These are phyloP conservation scores for Melanotaenia duboulayi DNA, from an alignment of 2,113 vertebrate species.

Conservation along the genomic window DNA sequence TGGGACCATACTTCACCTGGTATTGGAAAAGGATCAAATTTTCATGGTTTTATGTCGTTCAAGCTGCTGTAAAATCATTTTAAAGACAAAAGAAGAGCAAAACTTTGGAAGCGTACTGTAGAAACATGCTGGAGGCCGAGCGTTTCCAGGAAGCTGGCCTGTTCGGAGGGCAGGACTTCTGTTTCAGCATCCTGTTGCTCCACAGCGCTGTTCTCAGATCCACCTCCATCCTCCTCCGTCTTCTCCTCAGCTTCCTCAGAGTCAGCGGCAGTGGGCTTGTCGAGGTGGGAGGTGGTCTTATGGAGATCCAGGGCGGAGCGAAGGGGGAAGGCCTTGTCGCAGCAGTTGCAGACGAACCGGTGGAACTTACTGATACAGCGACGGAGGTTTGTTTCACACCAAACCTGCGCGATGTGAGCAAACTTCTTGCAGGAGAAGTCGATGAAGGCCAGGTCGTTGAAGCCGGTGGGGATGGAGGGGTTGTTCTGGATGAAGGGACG, in stretches of 20 bases:
- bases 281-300: slow-evolving; percentile 80
- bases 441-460: slow-evolving; percentile 96
- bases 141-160: slow-evolving; percentile 88
- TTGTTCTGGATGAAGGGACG: slow-evolving; percentile 98
- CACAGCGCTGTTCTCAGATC: slow-evolving; percentile 49
- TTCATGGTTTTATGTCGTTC: neutral
- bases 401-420: slow-evolving; percentile 94
- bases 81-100: too few relatives aligned
- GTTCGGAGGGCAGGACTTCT: slow-evolving; percentile 42
- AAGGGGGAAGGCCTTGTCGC: slow-evolving; percentile 97
- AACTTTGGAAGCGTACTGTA: slow-evolving; percentile 33
- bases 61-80: too few relatives aligned
- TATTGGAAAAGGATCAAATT: neutral
- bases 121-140: slow-evolving; percentile 91
- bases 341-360: slow-evolving; percentile 91
- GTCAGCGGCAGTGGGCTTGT: neutral
- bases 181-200: neutral
- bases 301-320: slow-evolving; percentile 89
- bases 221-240: slow-evolving; percentile 53
- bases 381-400: slow-evolving; percentile 96
- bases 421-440: slow-evolving; percentile 99
- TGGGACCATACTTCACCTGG: slow-evolving; percentile 80
- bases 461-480: slow-evolving; percentile 95
- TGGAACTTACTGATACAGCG: slow-evolving; percentile 95
- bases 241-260: neutral